Base-by-base conservation (phyloP, 2,113 vertebrate genomes). In the Aplodontia rufa region DNA sequence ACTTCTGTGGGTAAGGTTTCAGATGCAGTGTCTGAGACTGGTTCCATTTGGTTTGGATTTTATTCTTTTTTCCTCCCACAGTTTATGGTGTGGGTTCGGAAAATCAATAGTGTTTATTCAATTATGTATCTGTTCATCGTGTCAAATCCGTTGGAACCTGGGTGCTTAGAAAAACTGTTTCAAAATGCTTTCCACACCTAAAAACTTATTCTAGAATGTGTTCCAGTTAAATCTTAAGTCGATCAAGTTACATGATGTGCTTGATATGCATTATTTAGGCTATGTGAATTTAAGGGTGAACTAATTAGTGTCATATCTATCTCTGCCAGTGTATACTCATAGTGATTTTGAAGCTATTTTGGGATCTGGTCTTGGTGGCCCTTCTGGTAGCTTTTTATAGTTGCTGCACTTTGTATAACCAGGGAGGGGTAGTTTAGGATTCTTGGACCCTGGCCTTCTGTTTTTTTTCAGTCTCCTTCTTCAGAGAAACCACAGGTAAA, bases 331-430 rank as follows among this genome's bases (percentile, higher is more conserved):
- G 45, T 78, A 47, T 53, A 37, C 53, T 60, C 40, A 64, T 71
- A 87, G 51, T 85, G 71, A 94, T 86, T 71, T 72, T 42, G 28
- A 78, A 92, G 47, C 91, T 96, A 81, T 96, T 97, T 97, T 92
- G n/a, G 80, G 91, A 53, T 95, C 32, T 88, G 96, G 71, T 88
- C 81, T 94, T 91, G 60, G 88, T 95, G 60, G 85, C 68, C 45
- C 72, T 90, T 87, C 62, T 91, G 64, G n/a, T 42, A 74, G 32
- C 75, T 94, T 95, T 96, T 85, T 92, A 81, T 74, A 95, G 80
- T 55, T 93, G 45, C 79, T 90, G n/a, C 93, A 60, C 30, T 93
- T 93, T 92, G 80, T 87, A 58, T 96, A 87, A 95, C 62, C 47
- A 55, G 45, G 42, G 72, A 87, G 20, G n/a, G 51, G 30, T 78